phyloP scores from a whole-genome alignment of 2,888 invertebrate species.

The Eristalis arbustorum region DNA sequence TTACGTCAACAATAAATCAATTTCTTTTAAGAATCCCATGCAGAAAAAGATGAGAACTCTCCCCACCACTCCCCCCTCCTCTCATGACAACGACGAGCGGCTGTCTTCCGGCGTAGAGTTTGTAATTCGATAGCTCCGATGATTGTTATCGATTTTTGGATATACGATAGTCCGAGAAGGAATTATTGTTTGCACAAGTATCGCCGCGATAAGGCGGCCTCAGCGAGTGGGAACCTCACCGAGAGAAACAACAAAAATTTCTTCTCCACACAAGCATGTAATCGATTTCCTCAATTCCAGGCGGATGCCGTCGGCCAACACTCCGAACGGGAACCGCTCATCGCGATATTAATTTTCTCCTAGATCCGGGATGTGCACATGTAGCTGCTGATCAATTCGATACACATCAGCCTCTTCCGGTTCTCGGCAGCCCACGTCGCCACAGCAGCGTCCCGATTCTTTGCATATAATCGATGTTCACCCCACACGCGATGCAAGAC shows the following conservation, averaged over 20 bases:
- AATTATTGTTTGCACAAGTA: background rate
- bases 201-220: background rate
- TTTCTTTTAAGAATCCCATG: slow-evolving; percentile 17
- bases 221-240: background rate
- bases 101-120: background rate
- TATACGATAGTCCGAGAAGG: background rate
- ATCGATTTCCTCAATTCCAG: slow-evolving; percentile 46
- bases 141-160: background rate
- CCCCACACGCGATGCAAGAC: background rate
- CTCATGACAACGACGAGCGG: too few species aligned
- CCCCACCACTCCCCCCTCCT: background rate
- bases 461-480: slow-evolving; percentile 18
- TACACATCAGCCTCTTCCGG: slow-evolving; percentile 30
- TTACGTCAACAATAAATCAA: slow-evolving; percentile 59
- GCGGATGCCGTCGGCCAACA: background rate
- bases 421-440: slow-evolving; percentile 5
- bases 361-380: slow-evolving; percentile 10
- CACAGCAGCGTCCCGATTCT: background rate
- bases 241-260: background rate
- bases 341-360: slow-evolving; percentile 29
- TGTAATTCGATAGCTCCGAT: background rate
- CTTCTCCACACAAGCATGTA: background rate
- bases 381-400: slow-evolving; percentile 51
- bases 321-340: background rate
- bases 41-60: background rate